Evolutionary conservation across 2,113 vertebrate species (phyloP).

Genomic region (Perca flavescens): DNA sequence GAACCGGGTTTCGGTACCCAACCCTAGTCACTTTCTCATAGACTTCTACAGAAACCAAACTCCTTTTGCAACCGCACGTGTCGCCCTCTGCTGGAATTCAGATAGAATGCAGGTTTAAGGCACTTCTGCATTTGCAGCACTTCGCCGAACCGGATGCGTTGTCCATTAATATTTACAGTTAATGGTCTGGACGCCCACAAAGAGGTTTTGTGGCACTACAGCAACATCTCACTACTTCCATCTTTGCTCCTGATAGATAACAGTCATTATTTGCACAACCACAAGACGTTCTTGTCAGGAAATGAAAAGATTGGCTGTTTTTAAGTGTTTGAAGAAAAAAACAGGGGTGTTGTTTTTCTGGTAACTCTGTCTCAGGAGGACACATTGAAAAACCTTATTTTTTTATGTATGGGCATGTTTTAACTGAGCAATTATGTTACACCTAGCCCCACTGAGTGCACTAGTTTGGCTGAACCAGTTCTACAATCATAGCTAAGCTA

Average conservation of each 20-base stretch:
- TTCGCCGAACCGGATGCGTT: no score
- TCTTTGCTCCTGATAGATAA: neutral
- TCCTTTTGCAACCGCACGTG: no score
- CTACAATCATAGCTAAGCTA: neutral
- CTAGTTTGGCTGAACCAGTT: neutral
- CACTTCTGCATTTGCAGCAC: no score
- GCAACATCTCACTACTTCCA: neutral
- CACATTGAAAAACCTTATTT: neutral
- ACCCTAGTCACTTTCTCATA: no score
- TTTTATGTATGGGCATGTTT: neutral
- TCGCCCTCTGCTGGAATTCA: no score
- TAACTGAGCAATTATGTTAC: neutral
- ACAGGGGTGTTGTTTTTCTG: neutral
- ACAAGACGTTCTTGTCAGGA: neutral
- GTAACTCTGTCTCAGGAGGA: neutral
- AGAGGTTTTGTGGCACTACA: neutral
- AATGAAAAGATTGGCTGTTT: neutral
- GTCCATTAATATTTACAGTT: no score
- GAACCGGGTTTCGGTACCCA: no score
- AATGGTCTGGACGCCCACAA: neutral
- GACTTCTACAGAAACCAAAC: no score
- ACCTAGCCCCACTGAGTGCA: neutral
- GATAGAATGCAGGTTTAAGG: no score
- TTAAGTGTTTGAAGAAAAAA: slow-evolving; percentile 14
- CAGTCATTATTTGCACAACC: neutral